Evolutionary conservation across 2,888 invertebrate genomes (phyloP), one percentile per base, ranked within the genome.

Genomic region (Calameuta filiformis): DNA sequence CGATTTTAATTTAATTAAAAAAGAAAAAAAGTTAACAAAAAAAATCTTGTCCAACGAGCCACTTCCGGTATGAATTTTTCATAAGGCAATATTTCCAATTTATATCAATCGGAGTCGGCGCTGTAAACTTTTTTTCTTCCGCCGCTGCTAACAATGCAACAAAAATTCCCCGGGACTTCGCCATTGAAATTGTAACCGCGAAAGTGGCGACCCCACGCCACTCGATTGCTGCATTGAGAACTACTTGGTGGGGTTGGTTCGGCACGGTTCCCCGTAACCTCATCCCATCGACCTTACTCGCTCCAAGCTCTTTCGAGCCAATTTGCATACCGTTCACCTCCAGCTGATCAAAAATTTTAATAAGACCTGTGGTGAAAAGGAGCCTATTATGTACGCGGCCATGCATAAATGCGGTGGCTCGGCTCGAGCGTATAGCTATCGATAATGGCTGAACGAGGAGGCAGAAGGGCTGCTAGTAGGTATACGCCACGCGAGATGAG

Each of bases 291-390:
- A 34, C 75, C 77, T 35, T 35, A 37, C 76, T 75, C 75, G 75
- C 76, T 73, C 73, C 40, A 79, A 82, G 81, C 81, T 80, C 79
- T 82, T 81, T 83, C 79, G 83, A 89, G 87, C 90, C 92, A 92
- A 92, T 92, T 92, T 92, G 91, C 92, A 90, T 90, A 87, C 88
- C 90, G 91, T 92, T 92, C 91, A 91, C 89, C 90, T 90, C 91
- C 92, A 92, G 90, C 91, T 92, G 92, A 90, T 92, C 89, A 92
- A 92, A 92, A 92, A 92, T 92, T 92, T 92, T 92, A 92, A 92
- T 92, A 92, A 92, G 92, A 91, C 90, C 88, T 9, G 89, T 86
- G 80, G 81, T 81, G 81, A 83, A 82, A 83, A 83, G 82, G 81
- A 83, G 81, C 80, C 83, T 83, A 83, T 85, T 84, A 85, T 81